Evolutionary conservation across 64 coral and sea anemone genomes (phyloP).

Genomic region (Anthopleura sola): DNA sequence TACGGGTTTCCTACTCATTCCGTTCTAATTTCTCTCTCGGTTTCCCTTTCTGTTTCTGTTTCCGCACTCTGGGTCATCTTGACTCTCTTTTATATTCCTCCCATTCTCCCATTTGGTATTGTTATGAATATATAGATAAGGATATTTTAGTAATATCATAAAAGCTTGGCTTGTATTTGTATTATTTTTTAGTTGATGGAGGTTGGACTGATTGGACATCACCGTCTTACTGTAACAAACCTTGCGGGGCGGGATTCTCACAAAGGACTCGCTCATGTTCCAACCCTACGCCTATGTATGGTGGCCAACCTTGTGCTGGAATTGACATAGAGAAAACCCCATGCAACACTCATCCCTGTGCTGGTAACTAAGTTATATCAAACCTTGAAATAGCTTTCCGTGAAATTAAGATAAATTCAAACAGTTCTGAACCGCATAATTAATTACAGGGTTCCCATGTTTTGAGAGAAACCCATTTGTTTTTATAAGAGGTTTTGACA

Average conservation of each 20-base stretch:
- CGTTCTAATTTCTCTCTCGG: no score
- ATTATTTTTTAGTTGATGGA: slow-evolving; percentile 33
- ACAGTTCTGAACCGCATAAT: background rate
- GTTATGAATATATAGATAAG: no score
- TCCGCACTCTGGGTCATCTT: no score
- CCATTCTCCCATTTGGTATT: no score
- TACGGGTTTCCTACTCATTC: no score
- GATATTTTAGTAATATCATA: no score
- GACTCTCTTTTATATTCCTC: no score
- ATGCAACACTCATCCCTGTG: slow-evolving; percentile 27
- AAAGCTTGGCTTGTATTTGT: no score
- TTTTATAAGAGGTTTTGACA: no score
- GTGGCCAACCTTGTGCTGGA: slow-evolving; percentile 37
- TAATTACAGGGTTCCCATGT: background rate
- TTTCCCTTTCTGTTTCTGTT: no score
- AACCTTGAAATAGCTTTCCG: background rate
- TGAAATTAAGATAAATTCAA: background rate
- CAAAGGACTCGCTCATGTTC: slow-evolving; percentile 21
- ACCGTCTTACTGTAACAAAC: slow-evolving; percentile 15
- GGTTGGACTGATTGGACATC: slow-evolving; percentile 26
- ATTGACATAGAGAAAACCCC: background rate
- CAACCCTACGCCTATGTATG: slow-evolving; percentile 38
- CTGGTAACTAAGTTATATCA: slow-evolving; percentile 18
- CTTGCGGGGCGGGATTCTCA: slow-evolving; percentile 41
- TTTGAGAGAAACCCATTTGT: no score